These are phyloP conservation scores for Poecilia picta DNA, from an alignment of 2,797 vertebrate genomes.

Conservation along the genomic window DNA sequence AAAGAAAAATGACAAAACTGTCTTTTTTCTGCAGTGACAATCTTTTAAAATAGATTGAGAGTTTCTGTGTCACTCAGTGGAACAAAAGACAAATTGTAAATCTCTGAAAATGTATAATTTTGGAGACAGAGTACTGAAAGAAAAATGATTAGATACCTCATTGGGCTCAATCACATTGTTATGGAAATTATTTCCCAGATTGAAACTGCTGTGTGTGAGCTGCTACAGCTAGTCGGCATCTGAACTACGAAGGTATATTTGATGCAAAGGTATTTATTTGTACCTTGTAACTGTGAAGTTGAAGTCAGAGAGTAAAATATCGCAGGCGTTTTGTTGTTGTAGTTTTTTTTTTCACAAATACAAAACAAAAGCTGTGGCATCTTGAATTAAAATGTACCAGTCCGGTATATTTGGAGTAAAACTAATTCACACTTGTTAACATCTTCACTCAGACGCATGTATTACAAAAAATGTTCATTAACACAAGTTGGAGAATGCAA, in stretches of 20 bases:
- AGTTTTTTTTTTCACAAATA: background rate
- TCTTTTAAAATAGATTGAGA: background rate
- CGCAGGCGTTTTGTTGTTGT: background rate
- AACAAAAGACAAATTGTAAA: background rate
- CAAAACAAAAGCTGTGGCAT: background rate
- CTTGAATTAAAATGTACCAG: background rate
- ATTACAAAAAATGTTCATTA: too few species aligned
- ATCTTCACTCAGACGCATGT: too few species aligned
- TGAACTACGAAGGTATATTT: background rate
- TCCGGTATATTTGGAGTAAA: background rate
- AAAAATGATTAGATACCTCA: background rate
- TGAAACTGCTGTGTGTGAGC: background rate
- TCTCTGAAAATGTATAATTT: background rate
- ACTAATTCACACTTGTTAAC: background rate
- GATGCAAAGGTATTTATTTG: too few species aligned
- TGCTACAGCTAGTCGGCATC: background rate
- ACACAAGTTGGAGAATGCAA: too few species aligned
- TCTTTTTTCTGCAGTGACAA: background rate
- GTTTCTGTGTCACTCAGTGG: background rate
- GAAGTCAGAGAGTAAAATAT: too few species aligned
- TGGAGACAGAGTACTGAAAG: background rate
- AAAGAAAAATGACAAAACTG: background rate
- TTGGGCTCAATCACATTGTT: background rate
- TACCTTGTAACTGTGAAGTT: too few species aligned
- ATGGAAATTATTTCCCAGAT: background rate